These are phyloP conservation scores for Emmelina monodactyla DNA, from an alignment of 2,888 invertebrate species.

Conservation along the genomic window DNA sequence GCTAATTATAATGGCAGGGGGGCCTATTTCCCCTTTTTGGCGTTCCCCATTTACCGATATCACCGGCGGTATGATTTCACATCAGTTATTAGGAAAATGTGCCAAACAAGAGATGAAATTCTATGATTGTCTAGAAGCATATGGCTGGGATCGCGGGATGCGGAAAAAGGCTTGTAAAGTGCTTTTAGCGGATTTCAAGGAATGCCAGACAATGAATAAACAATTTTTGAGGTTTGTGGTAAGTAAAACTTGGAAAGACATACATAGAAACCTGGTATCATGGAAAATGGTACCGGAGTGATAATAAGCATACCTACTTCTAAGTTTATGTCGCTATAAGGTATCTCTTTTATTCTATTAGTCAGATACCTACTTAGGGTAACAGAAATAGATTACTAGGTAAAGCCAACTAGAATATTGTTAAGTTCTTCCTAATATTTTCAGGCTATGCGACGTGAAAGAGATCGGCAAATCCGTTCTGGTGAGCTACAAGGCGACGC, in stretches of 20 bases:
- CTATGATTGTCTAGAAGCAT: constrained; percentile 80
- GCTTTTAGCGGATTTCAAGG: constrained; percentile 70
- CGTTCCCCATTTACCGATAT: constrained; percentile 75
- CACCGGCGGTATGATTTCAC: constrained; percentile 67
- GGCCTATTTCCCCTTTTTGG: constrained; percentile 62
- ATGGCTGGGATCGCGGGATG: constrained; percentile 69
- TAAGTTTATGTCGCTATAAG: too few species aligned
- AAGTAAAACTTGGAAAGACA: constrained; percentile 17
- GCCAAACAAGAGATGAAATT: constrained; percentile 70
- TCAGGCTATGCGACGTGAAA: constrained; percentile 69
- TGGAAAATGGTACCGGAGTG: too few species aligned
- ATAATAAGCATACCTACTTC: too few species aligned
- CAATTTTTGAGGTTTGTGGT: constrained; percentile 65
- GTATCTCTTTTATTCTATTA: too few species aligned
- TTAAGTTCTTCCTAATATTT: too few species aligned
- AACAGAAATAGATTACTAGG: too few species aligned
- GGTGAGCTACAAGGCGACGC: constrained; percentile 70
- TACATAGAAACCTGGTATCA: too few species aligned
- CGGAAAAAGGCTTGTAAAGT: constrained; percentile 67
- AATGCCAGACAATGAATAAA: constrained; percentile 68
- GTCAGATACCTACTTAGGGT: too few species aligned
- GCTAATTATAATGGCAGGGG: too few species aligned
- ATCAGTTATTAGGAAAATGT: constrained; percentile 70
- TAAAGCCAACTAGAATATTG: too few species aligned
- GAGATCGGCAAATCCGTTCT: constrained; percentile 67